Evolutionary conservation across 2,888 invertebrate species (phyloP), one percentile per base, ranked within the genome.

Genomic region (Physocephala rufipes): DNA sequence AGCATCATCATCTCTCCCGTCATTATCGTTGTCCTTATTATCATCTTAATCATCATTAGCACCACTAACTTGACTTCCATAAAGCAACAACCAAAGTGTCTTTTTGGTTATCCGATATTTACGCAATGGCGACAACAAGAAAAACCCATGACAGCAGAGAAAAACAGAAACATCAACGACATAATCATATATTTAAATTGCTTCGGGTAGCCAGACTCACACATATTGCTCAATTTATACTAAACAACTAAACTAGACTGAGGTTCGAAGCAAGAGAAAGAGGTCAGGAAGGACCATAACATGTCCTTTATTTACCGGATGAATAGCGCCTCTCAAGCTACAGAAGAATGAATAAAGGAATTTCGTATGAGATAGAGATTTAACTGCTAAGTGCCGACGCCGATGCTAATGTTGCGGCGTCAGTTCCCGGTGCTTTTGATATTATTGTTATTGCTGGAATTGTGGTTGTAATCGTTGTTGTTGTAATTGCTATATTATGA

Each of bases 151-250:
- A n/a, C n/a, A 36, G 9, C 36, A 36, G 36, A 36, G 5, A 36
- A 36, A 36, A 36, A 4, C 4, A 36, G 9, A 36, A 36, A 47
- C 15, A 67, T 78, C 78, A 79, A 79, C 80, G 80, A 81, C 81
- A 82, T 79, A 82, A 82, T 81, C 82, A 82, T 82, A 82, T 81
- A 82, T 82, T 82, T 81, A 82, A 82, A 82, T 81, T 79, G 79
- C 78, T 78, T 74, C 79, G 62, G 30, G n/a, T 36, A 30, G 30
- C 28, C 30, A 53, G 12, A 62, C 36, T 45, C 62, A 36, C 43
- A 58, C 58, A 28, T 24, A 55, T 21, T 55, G 53, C 36, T 43
- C 2, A 43, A 16, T 30, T 62, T 62, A 26, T 63, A 47, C 47
- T 43, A 4, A 63, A 45, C 24, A 58, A 3, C 24, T 16, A 12